Base-by-base conservation (phyloP, 2,113 vertebrate genomes). In the Anser cygnoides region DNA sequence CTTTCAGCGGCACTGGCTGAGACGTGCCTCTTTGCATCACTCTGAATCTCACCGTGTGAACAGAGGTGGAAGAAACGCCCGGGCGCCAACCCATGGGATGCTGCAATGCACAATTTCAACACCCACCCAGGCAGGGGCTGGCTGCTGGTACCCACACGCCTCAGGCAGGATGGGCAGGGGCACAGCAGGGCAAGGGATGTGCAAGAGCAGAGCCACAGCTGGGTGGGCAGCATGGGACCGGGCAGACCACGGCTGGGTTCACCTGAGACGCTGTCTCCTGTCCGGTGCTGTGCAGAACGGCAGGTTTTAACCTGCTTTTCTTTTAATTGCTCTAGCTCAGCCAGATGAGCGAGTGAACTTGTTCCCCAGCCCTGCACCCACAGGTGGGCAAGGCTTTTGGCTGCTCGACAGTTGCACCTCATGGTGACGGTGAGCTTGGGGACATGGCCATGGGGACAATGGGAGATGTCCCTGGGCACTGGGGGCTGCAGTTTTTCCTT, bases 391-490 rank as follows among this genome's bases (percentile, higher is more conserved):
- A 70, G 66, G 54, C 29, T 82, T n/a, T 67, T 5, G 3, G 35
- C 63, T 84, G 59, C 49, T 67, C 46, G 59, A 10, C 35, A 78
- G 81, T n/a, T 5, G 3, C 3, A 1, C 41, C 50, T 81, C 50
- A 63, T 1, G 4, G 28, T 31, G 41, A n/a, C 22, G 26, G n/a
- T 0, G 1, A 66, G 19, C 84, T 21, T 0, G 1, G 66, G 62
- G 11, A 43, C n/a, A 65, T 0, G 0, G 12, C 28, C n/a, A 6
- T 0, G 0, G 52, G 65, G 70, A 16, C 66, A 46, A 1, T 3
- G 31, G 4, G 39, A 70, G 85, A 19, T 68, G 59, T 9, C 57
- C 4, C 0, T 35, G 68, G 49, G 44, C 41, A 35, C 17, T n/a
- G 15, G 33, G 80, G 81, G 20, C 39, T 74, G 85, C 25, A 26